Percentiles rank a stretch among this genome's conserved stretches.
phyloP scores from a whole-genome alignment of 2,888 invertebrate genomes.

The Dione vanillae region DNA sequence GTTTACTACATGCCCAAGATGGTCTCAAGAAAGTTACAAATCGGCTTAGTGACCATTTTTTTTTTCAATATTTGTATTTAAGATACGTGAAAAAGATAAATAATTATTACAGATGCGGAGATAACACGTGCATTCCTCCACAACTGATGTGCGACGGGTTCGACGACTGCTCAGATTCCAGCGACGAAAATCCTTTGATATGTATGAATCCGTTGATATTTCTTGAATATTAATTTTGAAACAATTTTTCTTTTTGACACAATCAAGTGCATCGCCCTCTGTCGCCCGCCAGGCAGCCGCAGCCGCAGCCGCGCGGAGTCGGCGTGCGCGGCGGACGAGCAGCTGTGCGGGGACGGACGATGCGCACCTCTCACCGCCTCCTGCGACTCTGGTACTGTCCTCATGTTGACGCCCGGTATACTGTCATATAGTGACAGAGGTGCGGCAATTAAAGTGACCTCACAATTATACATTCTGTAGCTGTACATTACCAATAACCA shows the following conservation, averaged over 20 bases:
- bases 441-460: no score
- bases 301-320: slow-evolving; percentile 51
- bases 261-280: no score
- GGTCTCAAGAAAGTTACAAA: no score
- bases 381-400: slow-evolving; percentile 56
- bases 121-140: slow-evolving; percentile 87
- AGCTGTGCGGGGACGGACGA: slow-evolving; percentile 67
- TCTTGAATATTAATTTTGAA: no score
- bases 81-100: neutral
- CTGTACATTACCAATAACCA: no score
- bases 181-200: slow-evolving; percentile 80
- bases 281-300: neutral
- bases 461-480: no score
- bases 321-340: slow-evolving; percentile 61
- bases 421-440: no score
- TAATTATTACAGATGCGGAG: slow-evolving; percentile 68
- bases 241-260: no score
- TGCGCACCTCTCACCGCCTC: slow-evolving; percentile 59
- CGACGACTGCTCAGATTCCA: slow-evolving; percentile 85
- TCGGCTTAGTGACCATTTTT: no score
- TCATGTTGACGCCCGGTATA: neutral
- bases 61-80: no score
- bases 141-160: slow-evolving; percentile 89
- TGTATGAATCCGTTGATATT: no score
- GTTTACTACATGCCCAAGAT: no score